Base-by-base conservation (phyloP, 2,797 vertebrate species). In the Lophius americanus region DNA sequence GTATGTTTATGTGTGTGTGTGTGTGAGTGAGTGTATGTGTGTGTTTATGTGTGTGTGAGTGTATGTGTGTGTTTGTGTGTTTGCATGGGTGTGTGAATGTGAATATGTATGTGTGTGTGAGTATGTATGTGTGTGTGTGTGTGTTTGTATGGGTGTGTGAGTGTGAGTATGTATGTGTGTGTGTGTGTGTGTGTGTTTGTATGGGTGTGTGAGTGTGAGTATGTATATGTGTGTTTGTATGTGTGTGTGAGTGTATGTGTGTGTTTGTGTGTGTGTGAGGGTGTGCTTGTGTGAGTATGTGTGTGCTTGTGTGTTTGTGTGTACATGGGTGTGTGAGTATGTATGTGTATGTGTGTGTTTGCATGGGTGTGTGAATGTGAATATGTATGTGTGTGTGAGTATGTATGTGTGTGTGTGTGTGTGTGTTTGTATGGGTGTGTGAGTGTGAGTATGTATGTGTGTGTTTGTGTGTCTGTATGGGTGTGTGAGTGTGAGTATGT, bases 221-320 rank as follows among this genome's bases (percentile, higher is more conserved):
- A n/a, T n/a, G n/a, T n/a, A n/a, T 23, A 23, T 23, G 23, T 23
- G 23, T 2, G 23, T 23, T 23, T 23, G 23, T n/a, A n/a, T n/a
- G n/a, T n/a, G n/a, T n/a, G n/a, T n/a, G n/a, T 23, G 23, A 23
- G 23, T 46, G 49, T 61, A 56, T 65, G 33, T 65, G 9, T 39
- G 39, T 51, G 12, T 46, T 43, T 61, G 11, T 23, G 23, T 23
- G 23, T 23, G 23, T 23, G 23, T 23, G 23, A 1, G 23, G 1
- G n/a, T n/a, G n/a, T n/a, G n/a, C n/a, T n/a, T n/a, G n/a, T n/a
- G n/a, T n/a, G n/a, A n/a, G 23, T 23, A 2, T 23, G 23, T 1
- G 23, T 23, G 2, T 23, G 23, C 2, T 1, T 23, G 23, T 23
- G 23, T 23, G 23, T 23, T 1, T 23, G 2, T n/a, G n/a, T n/a